Evolutionary conservation across 35 echinoderm and acorn worm genomes (phyloP).

Genomic region (Antedon bifida): DNA sequence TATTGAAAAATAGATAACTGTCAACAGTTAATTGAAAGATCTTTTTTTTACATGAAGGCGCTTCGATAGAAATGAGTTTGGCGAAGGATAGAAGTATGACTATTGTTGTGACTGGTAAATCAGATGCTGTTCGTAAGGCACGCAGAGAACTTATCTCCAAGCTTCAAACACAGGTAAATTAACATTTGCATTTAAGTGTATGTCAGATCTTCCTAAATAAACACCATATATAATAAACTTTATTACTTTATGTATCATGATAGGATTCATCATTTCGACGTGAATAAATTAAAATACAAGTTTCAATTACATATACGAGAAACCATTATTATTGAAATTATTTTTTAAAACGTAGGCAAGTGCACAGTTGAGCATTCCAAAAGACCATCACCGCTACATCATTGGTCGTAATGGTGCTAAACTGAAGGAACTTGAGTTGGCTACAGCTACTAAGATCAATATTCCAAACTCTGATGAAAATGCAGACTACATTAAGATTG

Average conservation of each 20-base stretch:
- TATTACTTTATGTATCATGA: no score
- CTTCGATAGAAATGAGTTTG: conserved; percentile 92
- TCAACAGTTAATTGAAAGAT: neutral
- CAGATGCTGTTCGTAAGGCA: conserved; percentile 70
- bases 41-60: conserved; percentile 21
- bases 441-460: conserved; percentile 82
- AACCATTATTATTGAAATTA: no score
- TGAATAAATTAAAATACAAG: no score
- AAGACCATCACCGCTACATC: conserved; percentile 93
- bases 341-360: conserved; percentile 21
- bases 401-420: conserved; percentile 77
- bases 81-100: conserved; percentile 96
- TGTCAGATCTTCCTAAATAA: no score
- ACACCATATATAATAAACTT: no score
- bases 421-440: conserved; percentile 62
- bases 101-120: conserved; percentile 89
- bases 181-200: neutral
- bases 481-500: conserved; percentile 68
- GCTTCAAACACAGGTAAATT: conserved; percentile 84
- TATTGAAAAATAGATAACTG: no score
- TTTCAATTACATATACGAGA: no score
- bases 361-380: conserved; percentile 66
- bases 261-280: no score
- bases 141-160: conserved; percentile 79
- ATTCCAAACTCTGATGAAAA: conserved; percentile 75